Evolutionary conservation across 1,140 invertebrate species (phyloP).

Genomic region (Aethina tumida): DNA sequence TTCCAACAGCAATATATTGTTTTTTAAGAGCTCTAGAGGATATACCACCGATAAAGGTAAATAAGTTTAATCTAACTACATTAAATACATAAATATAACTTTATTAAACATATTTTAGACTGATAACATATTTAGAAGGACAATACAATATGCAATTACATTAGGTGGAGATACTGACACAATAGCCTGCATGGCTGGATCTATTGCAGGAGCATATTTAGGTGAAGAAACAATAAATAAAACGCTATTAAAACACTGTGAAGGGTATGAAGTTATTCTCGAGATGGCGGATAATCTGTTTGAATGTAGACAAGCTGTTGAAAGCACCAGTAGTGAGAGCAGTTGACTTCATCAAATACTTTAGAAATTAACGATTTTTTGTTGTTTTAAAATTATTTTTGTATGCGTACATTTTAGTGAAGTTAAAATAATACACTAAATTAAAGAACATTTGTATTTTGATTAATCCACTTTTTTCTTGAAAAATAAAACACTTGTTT

Average conservation of each 20-base stretch:
- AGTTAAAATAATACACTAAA: too few relatives aligned
- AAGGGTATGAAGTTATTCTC: conserved; percentile 45
- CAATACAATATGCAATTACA: conserved; percentile 59
- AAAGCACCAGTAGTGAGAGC: too few relatives aligned
- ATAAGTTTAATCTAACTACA: conserved; percentile 5
- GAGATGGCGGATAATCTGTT: conserved; percentile 41
- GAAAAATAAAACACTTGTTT: too few relatives aligned
- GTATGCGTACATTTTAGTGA: too few relatives aligned
- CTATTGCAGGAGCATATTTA: conserved; percentile 64
- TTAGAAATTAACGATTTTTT: too few relatives aligned
- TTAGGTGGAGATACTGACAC: conserved; percentile 75
- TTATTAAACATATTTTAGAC: conserved; percentile 18
- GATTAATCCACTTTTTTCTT: too few relatives aligned
- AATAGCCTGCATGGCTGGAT: conserved; percentile 69
- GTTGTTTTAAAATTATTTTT: too few relatives aligned
- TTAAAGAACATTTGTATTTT: too few relatives aligned
- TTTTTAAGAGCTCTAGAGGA: conserved; percentile 52
- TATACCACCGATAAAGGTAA: conserved; percentile 46
- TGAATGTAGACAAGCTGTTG: too few relatives aligned
- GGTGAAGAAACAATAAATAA: conserved; percentile 51
- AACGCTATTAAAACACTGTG: conserved; percentile 51
- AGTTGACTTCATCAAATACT: too few relatives aligned
- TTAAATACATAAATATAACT: conserved; percentile 1
- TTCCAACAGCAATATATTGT: conserved; percentile 67
- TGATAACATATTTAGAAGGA: conserved; percentile 45